Evolutionary conservation across 2,113 vertebrate species (phyloP).

Genomic region (Eurypyga helias): DNA sequence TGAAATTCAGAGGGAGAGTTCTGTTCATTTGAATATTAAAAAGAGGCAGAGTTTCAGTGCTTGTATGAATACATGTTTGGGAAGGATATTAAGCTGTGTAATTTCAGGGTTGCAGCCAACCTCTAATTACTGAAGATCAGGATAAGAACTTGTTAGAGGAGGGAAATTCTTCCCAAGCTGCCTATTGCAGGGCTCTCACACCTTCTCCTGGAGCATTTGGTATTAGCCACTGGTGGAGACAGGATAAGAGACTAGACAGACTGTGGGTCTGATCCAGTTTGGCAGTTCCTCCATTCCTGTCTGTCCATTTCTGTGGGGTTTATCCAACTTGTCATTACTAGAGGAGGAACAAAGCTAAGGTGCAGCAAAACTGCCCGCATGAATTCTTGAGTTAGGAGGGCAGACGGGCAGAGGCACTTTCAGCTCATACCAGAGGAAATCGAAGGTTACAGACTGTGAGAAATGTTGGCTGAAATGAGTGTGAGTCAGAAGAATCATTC

Average conservation of each 20-base stretch:
- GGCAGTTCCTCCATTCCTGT: background rate
- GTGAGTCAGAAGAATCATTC: background rate
- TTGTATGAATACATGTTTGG: background rate
- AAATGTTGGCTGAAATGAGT: background rate
- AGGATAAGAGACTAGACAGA: background rate
- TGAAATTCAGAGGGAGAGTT: background rate
- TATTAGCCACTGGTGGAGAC: background rate
- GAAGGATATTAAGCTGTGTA: background rate
- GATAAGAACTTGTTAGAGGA: background rate
- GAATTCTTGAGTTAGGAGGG: background rate
- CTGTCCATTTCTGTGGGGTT: background rate
- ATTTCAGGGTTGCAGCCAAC: conserved; percentile 14
- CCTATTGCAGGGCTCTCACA: background rate
- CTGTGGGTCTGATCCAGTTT: background rate
- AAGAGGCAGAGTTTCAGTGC: background rate
- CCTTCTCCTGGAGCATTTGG: background rate
- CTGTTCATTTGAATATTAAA: background rate
- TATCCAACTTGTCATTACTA: background rate
- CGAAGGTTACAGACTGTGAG: background rate
- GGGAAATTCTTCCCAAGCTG: background rate
- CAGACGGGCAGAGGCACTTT: background rate
- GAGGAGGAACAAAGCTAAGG: conserved; percentile 8
- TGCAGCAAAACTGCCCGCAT: background rate
- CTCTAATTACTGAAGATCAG: conserved; percentile 7
- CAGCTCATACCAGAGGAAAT: background rate